Conservation (phyloP, 2,888 invertebrate species). For the Hirtodrosophila confusa region DNA sequence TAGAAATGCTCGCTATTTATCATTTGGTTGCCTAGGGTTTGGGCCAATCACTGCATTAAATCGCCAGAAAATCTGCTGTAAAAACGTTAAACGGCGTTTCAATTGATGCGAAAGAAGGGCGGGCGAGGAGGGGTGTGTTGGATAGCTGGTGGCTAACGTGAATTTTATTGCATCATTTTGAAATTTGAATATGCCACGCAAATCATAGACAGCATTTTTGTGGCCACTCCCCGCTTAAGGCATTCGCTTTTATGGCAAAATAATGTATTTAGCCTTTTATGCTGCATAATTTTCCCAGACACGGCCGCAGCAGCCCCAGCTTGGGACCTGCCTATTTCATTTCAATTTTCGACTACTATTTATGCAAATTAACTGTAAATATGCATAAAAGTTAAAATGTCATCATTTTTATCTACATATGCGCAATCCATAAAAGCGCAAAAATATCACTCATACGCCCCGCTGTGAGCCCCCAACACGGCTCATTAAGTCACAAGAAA, state of each 20-base stretch:
- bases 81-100: slow-evolving; percentile 33
- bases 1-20: slow-evolving; percentile 75
- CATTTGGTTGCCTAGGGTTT: slow-evolving; percentile 48
- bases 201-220: slow-evolving; percentile 42
- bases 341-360: slow-evolving; percentile 79
- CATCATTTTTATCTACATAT: slow-evolving; percentile 52
- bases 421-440: slow-evolving; percentile 61
- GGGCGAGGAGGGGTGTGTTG: not conserved
- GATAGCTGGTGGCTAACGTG: slow-evolving; percentile 26
- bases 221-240: slow-evolving; percentile 37
- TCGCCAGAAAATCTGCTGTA: slow-evolving; percentile 54
- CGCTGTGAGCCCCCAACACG: slow-evolving; percentile 52
- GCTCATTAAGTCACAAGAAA: slow-evolving; percentile 66
- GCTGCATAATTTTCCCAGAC: slow-evolving; percentile 61
- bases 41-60: slow-evolving; percentile 50
- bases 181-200: slow-evolving; percentile 49
- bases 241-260: slow-evolving; percentile 58
- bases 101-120: not conserved
- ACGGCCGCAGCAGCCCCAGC: slow-evolving; percentile 10
- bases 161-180: slow-evolving; percentile 71
- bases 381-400: slow-evolving; percentile 77
- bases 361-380: slow-evolving; percentile 74
- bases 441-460: slow-evolving; percentile 78
- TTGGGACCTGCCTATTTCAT: slow-evolving; percentile 57
- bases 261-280: slow-evolving; percentile 59